Evolutionary conservation across 2,888 invertebrate species (phyloP).

Genomic region (Zaprionus obscuricornis): DNA sequence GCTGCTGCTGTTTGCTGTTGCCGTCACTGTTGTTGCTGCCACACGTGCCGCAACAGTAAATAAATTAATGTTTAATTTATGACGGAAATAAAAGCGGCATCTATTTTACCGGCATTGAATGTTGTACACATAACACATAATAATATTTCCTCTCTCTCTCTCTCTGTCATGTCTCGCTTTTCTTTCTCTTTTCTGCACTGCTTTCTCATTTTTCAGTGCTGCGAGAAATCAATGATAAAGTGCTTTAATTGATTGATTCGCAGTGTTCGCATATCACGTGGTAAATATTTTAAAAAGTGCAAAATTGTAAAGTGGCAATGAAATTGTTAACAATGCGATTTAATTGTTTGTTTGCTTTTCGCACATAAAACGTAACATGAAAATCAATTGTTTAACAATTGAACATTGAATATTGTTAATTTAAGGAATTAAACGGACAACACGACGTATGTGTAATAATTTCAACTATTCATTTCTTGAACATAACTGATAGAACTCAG

Average conservation of each 20-base stretch:
- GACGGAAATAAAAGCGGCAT: conserved; percentile 32
- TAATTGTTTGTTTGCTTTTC: neutral
- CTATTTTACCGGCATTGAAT: too few relatives aligned
- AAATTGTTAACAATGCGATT: too few relatives aligned
- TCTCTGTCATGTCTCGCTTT: too few relatives aligned
- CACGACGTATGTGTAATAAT: neutral
- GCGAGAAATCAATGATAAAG: conserved; percentile 40
- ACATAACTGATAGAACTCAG: too few relatives aligned
- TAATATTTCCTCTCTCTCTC: too few relatives aligned
- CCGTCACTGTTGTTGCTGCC: conserved; percentile 5
- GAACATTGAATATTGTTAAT: neutral
- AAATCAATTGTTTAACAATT: neutral
- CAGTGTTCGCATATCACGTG: neutral
- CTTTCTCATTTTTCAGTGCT: too few relatives aligned
- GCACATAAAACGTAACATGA: too few relatives aligned
- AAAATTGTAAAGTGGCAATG: conserved; percentile 11
- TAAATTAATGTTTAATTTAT: conserved; percentile 62
- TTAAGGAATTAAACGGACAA: neutral
- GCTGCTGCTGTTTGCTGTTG: neutral
- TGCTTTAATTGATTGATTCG: conserved; percentile 56
- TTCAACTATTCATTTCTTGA: conserved; percentile 4
- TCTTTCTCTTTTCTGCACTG: neutral
- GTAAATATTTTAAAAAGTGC: conserved; percentile 13
- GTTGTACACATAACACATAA: too few relatives aligned
- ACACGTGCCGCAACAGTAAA: conserved; percentile 50